These are phyloP conservation scores for Telenomus remus DNA, from an alignment of 1,140 invertebrate species.

Conservation along the genomic window DNA sequence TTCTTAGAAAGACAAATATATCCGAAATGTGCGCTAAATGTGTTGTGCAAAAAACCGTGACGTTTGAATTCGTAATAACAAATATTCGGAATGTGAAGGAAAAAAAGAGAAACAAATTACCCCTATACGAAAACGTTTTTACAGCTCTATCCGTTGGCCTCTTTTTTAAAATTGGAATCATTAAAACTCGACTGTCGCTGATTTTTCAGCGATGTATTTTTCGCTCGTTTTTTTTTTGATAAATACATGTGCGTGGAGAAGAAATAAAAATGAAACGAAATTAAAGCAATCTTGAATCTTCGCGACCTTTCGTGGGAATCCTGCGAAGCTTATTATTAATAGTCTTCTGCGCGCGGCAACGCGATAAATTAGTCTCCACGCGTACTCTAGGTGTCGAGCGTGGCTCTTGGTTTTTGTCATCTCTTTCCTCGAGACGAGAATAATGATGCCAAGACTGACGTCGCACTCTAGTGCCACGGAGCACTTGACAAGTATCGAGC, in stretches of 20 bases:
- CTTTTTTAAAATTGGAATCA: too few relatives aligned
- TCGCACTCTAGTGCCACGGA: slow-evolving; percentile 25
- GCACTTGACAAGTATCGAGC: slow-evolving; percentile 51
- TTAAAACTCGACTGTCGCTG: too few relatives aligned
- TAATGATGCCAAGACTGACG: slow-evolving; percentile 56
- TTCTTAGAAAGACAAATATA: background rate
- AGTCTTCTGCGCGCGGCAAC: slow-evolving; percentile 52
- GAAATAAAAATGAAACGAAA: slow-evolving; percentile 19
- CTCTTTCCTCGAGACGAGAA: slow-evolving; percentile 58
- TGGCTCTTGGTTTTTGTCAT: slow-evolving; percentile 57
- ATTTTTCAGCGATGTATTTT: too few relatives aligned
- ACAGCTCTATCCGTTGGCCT: too few relatives aligned
- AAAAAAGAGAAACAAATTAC: too few relatives aligned
- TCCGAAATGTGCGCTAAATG: background rate
- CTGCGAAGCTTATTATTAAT: slow-evolving; percentile 56
- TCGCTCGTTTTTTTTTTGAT: background rate
- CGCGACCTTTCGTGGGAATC: slow-evolving; percentile 57
- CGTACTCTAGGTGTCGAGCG: slow-evolving; percentile 60
- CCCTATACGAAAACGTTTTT: too few relatives aligned
- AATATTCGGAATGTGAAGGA: too few relatives aligned
- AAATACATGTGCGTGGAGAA: slow-evolving; percentile 3
- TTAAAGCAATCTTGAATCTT: slow-evolving; percentile 50
- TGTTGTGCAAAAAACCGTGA: too few relatives aligned
- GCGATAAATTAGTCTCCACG: slow-evolving; percentile 59
- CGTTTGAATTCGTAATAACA: too few relatives aligned